A percentile compares a stretch with the other conserved stretches of the same genome.
phyloP scores from a whole-genome alignment of 2,888 invertebrate genomes.

The Lottia gigantea region DNA sequence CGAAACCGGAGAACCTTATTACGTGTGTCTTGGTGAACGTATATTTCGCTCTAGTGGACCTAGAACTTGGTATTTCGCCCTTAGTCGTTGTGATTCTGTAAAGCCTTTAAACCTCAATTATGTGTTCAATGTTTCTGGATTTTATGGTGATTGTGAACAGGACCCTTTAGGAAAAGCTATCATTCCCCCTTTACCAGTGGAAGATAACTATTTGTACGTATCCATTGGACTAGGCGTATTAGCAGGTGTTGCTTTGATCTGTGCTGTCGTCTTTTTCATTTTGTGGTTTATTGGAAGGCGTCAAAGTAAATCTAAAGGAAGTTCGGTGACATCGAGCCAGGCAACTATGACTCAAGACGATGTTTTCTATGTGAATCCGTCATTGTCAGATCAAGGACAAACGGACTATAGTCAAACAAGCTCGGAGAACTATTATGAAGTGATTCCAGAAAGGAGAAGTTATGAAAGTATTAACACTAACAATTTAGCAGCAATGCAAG shows the following conservation, averaged over 20 bases:
- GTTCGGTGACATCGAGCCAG: slow-evolving; percentile 59
- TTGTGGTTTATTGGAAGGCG: slow-evolving; percentile 50
- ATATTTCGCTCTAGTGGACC: slow-evolving; percentile 53
- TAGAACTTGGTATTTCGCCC: slow-evolving; percentile 57
- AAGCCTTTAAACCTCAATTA: slow-evolving; percentile 52
- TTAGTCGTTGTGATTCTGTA: slow-evolving; percentile 47
- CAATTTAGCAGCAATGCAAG: slow-evolving; percentile 36
- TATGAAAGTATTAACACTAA: slow-evolving; percentile 61
- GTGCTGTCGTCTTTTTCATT: slow-evolving; percentile 49
- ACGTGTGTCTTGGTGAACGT: slow-evolving; percentile 56
- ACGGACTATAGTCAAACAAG: slow-evolving; percentile 58
- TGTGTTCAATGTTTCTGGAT: slow-evolving; percentile 56
- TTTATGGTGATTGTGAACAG: slow-evolving; percentile 57
- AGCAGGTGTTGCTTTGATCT: slow-evolving; percentile 50
- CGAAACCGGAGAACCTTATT: slow-evolving; percentile 47
- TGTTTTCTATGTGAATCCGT: slow-evolving; percentile 62
- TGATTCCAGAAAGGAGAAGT: slow-evolving; percentile 59
- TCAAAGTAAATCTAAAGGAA: slow-evolving; percentile 42
- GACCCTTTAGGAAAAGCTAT: slow-evolving; percentile 52
- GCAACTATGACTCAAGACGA: slow-evolving; percentile 62
- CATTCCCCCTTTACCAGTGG: slow-evolving; percentile 37
- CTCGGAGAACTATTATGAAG: slow-evolving; percentile 63
- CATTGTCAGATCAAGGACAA: slow-evolving; percentile 54
- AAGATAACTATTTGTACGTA: slow-evolving; percentile 41
- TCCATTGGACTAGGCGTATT: slow-evolving; percentile 54